Base-by-base conservation (phyloP, 2,888 invertebrate genomes). In the Lasioglossum lativentre region DNA sequence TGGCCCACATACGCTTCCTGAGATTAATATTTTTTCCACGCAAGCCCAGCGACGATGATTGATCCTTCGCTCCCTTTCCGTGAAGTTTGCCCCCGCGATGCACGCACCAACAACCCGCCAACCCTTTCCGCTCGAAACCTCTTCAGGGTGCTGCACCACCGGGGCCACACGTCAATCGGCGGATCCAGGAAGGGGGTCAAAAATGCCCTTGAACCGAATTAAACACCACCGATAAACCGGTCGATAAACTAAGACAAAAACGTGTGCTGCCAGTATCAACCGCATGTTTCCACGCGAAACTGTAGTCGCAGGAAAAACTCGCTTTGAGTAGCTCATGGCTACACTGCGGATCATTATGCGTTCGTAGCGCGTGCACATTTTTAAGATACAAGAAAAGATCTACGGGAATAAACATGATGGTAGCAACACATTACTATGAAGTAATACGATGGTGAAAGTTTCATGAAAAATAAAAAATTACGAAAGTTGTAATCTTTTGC, bases 1-100 rank as follows among this genome's bases (percentile, higher is more conserved):
- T 93, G 94, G 93, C 94, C 93, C 90, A 93, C 92, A 94, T 94
- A 92, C 91, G 89, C 92, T 93, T 92, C 90, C 90, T 85, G 87
- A 85, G 90, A 91, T 90, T 90, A 86, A 89, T 90, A 89, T 89
- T 87, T 91, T 90, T 90, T 89, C 79, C 86, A 88, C 87, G 89
- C 89, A 75, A 85, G 56, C 87, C 38, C 80, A 71, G 42, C 82
- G 78, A 86, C 82, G 78, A 86, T 83, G 78, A 86, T 89, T 42
- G 78, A 83, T 79, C 59, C 23, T 66, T 66, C 34, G 66, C 34
- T 23, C 66, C 34, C 66, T 66, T 66, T 34, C 34, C 66, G 23
- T 19, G 34, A 34, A 66, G 19, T 66, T 30, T 23, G 19, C 34
- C 14, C 14, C 59, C 27, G 12, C 59, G 27, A 23, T 19, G 34